Percentiles rank a stretch among this genome's conserved stretches.
These are phyloP conservation scores for Pristionchus pacificus DNA, from an alignment of 1,140 invertebrate species.

Conservation along the genomic window DNA sequence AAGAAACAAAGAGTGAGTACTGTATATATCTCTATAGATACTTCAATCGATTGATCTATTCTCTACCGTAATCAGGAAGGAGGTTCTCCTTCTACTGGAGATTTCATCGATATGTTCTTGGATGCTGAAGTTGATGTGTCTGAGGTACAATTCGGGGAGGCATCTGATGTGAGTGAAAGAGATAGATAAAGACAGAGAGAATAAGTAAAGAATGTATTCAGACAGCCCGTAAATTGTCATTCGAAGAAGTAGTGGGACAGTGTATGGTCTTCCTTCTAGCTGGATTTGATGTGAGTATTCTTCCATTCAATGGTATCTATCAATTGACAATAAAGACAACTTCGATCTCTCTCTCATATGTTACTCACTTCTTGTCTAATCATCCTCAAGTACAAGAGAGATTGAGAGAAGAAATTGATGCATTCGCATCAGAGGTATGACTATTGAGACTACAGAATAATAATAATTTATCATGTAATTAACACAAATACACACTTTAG, in stretches of 20 bases:
- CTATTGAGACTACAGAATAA: neutral
- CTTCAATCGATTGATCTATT: too few relatives aligned
- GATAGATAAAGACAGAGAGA: neutral
- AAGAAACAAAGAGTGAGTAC: neutral
- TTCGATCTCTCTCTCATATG: neutral
- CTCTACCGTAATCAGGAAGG: too few relatives aligned
- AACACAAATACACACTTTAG: neutral
- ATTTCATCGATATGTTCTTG: conserved; percentile 18
- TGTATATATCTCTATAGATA: too few relatives aligned
- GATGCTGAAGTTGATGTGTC: conserved; percentile 8
- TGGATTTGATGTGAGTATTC: too few relatives aligned
- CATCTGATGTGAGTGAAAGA: neutral
- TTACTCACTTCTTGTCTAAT: neutral
- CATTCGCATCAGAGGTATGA: neutral
- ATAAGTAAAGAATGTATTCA: neutral
- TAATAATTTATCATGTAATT: neutral
- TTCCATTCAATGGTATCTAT: too few relatives aligned
- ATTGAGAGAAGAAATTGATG: neutral
- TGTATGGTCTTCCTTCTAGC: neutral
- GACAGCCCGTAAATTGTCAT: neutral
- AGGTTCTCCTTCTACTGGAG: too few relatives aligned
- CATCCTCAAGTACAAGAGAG: neutral
- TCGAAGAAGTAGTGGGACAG: neutral
- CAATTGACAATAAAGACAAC: too few relatives aligned
- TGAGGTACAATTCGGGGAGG: neutral